Base-by-base conservation (phyloP, 1,140 invertebrate genomes). In the Sycobia sp. region DNA sequence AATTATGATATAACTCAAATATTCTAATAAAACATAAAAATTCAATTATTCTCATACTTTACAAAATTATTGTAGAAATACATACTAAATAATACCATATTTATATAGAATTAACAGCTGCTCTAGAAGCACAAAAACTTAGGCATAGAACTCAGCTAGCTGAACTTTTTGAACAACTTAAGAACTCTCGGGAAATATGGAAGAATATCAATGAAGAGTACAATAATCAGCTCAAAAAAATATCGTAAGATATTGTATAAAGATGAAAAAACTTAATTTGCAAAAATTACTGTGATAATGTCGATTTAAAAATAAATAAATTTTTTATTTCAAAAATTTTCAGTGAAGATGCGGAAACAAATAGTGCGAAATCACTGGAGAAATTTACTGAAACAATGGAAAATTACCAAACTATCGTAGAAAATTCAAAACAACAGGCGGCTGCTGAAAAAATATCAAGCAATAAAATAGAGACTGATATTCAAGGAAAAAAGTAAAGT, bases 401-500 rank as follows among this genome's bases (percentile, higher is more conserved):
- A 11, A 20, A 34, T 10, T 14, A 53, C 29, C 34, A 63, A 27
- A 43, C 59, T n/a, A 23, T 50, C 69, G 13, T 32, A 57, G 62
- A n/a, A 55, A 64, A n/a, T 65, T 66, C 1, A 55, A 63, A 50
- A 61, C 47, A n/a, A 13, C 60, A 56, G 57, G 41, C 69, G 3
- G 43, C 67, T 10, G 56, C 39, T 50, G 29, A 60, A 7, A 60
- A 57, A 46, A 46, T 43, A 32, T 23, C 16, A 1, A 67, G 68
- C 55, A 22, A 38, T 10, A 55, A 62, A 20, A 43, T 67, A 34
- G 69, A 72, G 27, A 55, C 44, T 22, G 68, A 71, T 38, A 47
- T 70, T 1, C 64, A 57, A 47, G 57, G 43, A 20, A 69, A 64
- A 67, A 72, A 69, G 72, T 75, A 67, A 56, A 13, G 0, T 43